Percentiles rank a stretch among this genome's conserved stretches.
phyloP scores from a whole-genome alignment of 2,888 invertebrate genomes.

The Caradrina kadenii region DNA sequence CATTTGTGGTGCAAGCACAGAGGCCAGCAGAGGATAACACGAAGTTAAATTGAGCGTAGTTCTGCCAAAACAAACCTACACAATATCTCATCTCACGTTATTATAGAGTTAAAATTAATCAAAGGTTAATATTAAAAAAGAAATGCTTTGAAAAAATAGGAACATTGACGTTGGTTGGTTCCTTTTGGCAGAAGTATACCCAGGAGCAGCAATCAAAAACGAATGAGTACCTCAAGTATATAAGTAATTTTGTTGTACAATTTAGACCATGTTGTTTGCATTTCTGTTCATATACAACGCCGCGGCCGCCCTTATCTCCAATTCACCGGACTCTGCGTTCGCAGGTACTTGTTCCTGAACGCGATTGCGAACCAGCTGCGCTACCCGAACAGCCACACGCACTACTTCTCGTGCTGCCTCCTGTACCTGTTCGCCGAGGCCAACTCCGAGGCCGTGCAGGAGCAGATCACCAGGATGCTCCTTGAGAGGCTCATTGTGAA shows the following conservation, averaged over 20 bases:
- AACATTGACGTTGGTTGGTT: too few relatives aligned
- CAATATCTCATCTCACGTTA: neutral
- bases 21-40: neutral
- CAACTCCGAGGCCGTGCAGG: slow-evolving; percentile 99
- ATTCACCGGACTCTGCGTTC: slow-evolving; percentile 5
- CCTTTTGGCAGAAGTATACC: neutral
- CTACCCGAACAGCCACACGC: slow-evolving; percentile 99
- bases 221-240: slow-evolving; percentile 2
- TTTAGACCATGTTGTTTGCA: neutral
- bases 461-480: slow-evolving; percentile 98
- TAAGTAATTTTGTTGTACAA: neutral
- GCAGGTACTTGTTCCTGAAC: slow-evolving; percentile 98
- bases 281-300: neutral
- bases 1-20: neutral
- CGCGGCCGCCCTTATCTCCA: neutral
- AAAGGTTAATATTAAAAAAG: too few relatives aligned
- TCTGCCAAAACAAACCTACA: neutral
- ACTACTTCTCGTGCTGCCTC: slow-evolving; percentile 99
- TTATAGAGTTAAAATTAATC: too few relatives aligned
- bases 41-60: neutral
- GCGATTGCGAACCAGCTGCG: slow-evolving; percentile 99
- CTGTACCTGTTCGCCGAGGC: slow-evolving; percentile 99
- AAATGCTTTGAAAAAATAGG: too few relatives aligned
- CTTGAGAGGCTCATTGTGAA: slow-evolving; percentile 99
- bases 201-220: neutral